Percentiles rank a stretch among this genome's conserved stretches.
phyloP scores from a whole-genome alignment of 2,113 vertebrate genomes.

The Phoenicopterus ruber region DNA sequence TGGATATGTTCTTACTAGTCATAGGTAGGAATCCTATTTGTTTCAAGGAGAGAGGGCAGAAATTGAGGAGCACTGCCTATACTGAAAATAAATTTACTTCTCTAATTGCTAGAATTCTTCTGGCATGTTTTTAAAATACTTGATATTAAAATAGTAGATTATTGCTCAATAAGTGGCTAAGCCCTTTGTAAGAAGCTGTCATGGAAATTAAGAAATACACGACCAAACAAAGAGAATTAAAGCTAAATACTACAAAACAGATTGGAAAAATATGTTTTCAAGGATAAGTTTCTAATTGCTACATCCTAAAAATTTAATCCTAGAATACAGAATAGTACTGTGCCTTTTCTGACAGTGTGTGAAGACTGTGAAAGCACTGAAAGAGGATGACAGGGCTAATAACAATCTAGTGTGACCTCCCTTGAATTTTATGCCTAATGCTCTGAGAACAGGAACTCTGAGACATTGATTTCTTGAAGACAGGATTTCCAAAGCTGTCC shows the following conservation, averaged over 20 bases:
- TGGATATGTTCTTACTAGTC: not conserved
- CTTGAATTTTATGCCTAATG: not conserved
- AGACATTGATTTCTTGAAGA: not conserved
- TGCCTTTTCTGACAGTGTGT: not conserved
- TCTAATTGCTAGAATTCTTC: not conserved
- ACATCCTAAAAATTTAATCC: not conserved
- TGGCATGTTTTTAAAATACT: accelerated
- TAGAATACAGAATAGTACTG: not conserved
- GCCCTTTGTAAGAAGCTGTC: not conserved
- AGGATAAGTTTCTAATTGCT: not conserved
- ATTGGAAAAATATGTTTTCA: not conserved
- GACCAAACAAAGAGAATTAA: not conserved
- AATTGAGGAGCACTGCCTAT: not conserved
- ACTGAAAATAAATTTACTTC: not conserved
- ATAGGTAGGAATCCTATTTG: not conserved
- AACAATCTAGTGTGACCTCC: not conserved
- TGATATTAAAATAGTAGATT: not conserved
- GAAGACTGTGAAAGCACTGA: not conserved
- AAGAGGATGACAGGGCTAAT: not conserved
- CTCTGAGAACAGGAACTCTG: not conserved
- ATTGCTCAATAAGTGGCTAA: not conserved
- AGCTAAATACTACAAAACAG: not conserved
- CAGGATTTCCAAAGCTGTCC: not conserved
- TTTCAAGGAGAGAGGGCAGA: not conserved
- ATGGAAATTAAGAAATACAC: not conserved